These are phyloP conservation scores for Platichthys stellatus DNA, from an alignment of 2,113 vertebrate species.

Conservation along the genomic window DNA sequence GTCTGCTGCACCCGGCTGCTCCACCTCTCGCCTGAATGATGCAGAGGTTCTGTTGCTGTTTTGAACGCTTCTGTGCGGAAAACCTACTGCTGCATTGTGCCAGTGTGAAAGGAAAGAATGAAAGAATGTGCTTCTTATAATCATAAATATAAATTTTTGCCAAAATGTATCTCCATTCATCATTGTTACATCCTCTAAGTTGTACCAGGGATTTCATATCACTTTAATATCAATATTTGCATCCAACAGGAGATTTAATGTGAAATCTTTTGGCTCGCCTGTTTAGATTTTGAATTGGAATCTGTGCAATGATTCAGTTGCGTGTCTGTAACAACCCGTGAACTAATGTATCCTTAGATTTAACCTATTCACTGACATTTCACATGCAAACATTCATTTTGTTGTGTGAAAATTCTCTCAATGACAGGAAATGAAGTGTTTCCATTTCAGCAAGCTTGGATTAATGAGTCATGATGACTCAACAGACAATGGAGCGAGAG, in stretches of 20 bases:
- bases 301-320: background rate
- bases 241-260: background rate
- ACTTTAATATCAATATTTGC: background rate
- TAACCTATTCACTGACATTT: background rate
- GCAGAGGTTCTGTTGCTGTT: too few species aligned
- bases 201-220: too few species aligned
- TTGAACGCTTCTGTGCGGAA: too few species aligned
- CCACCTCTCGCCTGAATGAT: too few species aligned
- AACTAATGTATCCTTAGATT: background rate
- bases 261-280: background rate
- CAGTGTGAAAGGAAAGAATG: too few species aligned
- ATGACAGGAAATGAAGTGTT: background rate
- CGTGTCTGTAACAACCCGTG: background rate
- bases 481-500: background rate
- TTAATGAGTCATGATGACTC: background rate
- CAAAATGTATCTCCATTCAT: too few species aligned
- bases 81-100: too few species aligned
- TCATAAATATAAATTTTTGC: background rate
- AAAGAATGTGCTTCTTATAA: too few species aligned
- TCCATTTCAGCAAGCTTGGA: background rate
- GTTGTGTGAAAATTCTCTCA: background rate
- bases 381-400: background rate
- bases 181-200: too few species aligned
- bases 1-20: too few species aligned
- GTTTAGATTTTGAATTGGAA: background rate